Conservation (phyloP, 2,797 vertebrate genomes). For the Sebastes jordani region DNA sequence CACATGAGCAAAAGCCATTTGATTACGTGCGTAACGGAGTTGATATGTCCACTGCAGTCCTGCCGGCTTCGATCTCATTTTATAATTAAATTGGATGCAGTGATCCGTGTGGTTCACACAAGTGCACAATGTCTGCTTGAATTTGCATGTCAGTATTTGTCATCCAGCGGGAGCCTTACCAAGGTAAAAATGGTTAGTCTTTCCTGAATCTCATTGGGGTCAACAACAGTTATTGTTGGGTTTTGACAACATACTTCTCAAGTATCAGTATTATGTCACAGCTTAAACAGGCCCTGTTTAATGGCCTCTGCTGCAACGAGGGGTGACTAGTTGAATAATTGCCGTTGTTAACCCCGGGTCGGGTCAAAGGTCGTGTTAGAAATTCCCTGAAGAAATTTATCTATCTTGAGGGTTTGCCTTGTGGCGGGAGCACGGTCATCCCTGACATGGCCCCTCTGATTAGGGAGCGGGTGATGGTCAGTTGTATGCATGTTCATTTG, state of each 20-base stretch:
- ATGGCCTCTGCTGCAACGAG: not conserved
- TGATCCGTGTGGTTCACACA: conserved; percentile 30
- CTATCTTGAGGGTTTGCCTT: not conserved
- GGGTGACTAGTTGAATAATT: conserved; percentile 40
- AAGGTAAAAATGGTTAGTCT: not conserved
- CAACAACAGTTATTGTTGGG: conserved; percentile 1
- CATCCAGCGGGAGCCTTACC: not conserved
- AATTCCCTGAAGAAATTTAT: conserved; percentile 41
- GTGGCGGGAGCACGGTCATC: not conserved
- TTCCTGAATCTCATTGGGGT: not conserved
- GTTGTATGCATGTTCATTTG: not conserved
- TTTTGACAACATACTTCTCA: not conserved
- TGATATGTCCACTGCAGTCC: conserved; percentile 9
- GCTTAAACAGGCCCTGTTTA: conserved; percentile 26
- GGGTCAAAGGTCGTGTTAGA: conserved; percentile 54
- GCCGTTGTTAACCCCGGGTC: conserved; percentile 44
- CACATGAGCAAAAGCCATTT: not conserved
- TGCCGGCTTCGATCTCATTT: conserved; percentile 9
- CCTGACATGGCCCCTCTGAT: not conserved
- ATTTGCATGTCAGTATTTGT: conserved; percentile 6
- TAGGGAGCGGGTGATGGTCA: not conserved
- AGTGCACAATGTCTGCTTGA: conserved; percentile 2
- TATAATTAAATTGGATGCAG: conserved; percentile 35
- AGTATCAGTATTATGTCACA: conserved; percentile 13
- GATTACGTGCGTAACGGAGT: conserved; percentile 30